Percentiles rank a stretch among this genome's conserved stretches.
Conservation (phyloP, 1,140 invertebrate species). For the Elymnias hypermnestra region DNA sequence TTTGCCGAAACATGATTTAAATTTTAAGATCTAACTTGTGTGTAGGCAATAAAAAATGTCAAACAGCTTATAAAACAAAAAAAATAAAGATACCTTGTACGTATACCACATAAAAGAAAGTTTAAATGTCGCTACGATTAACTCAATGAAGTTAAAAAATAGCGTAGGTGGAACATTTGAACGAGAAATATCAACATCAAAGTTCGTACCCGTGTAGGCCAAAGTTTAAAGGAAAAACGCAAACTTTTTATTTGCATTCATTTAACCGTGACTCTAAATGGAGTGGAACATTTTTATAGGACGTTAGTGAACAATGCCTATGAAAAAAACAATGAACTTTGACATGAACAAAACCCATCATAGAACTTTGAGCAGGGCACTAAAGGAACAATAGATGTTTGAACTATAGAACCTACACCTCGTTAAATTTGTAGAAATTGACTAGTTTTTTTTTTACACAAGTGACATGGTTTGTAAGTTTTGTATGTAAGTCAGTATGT, state of each 20-base stretch:
- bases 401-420: too few species aligned
- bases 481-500: too few species aligned
- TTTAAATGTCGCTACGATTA: background rate
- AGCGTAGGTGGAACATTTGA: background rate
- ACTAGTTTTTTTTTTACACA: too few species aligned
- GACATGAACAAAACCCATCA: slow-evolving; percentile 29
- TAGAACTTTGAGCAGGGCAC: slow-evolving; percentile 13
- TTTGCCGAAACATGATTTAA: too few species aligned
- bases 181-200: slow-evolving; percentile 10
- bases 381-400: too few species aligned
- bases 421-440: too few species aligned
- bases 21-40: too few species aligned
- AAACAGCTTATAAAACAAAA: too few species aligned
- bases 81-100: too few species aligned
- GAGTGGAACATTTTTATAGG: background rate
- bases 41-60: too few species aligned
- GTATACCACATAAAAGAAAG: background rate
- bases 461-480: too few species aligned
- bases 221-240: background rate
- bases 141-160: background rate
- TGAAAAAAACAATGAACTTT: slow-evolving; percentile 26
- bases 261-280: slow-evolving; percentile 1
- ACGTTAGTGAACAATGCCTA: background rate
- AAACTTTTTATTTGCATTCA: slow-evolving; percentile 2
- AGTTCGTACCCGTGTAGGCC: background rate